These are phyloP conservation scores for Erebia palarica DNA, from an alignment of 2,888 invertebrate species.

Conservation along the genomic window DNA sequence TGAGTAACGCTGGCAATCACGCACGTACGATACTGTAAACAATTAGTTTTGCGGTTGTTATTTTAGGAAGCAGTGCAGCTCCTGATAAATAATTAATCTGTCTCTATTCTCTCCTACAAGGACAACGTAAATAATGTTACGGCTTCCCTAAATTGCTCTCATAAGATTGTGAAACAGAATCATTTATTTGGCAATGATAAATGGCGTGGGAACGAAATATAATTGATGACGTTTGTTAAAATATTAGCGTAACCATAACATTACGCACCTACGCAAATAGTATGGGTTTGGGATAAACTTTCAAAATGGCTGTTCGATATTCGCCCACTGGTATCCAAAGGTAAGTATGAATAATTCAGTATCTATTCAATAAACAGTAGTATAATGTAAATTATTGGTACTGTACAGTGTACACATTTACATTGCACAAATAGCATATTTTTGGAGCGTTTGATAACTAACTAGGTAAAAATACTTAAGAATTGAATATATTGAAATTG, in stretches of 20 bases:
- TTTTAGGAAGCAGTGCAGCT: no score
- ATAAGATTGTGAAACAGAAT: neutral
- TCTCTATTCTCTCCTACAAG: no score
- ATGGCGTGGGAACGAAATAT: constrained; percentile 6
- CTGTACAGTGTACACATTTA: constrained; percentile 12
- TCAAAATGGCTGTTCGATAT: constrained; percentile 68
- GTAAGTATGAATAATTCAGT: constrained; percentile 44
- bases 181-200: constrained; percentile 8
- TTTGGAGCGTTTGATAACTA: no score
- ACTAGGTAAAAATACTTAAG: no score
- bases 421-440: neutral
- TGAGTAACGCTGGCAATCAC: no score
- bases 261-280: constrained; percentile 65
- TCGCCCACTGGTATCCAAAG: constrained; percentile 61
- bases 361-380: constrained; percentile 36
- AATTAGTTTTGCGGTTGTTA: no score
- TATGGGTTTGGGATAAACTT: constrained; percentile 54
- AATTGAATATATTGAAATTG: no score
- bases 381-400: constrained; percentile 31
- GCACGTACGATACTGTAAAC: no score
- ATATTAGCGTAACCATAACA: constrained; percentile 40
- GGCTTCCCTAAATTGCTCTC: no score
- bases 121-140: no score
- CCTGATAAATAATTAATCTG: no score
- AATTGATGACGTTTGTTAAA: constrained; percentile 35